These are phyloP conservation scores for Spialia ferax DNA, from an alignment of 2,888 invertebrate genomes.

Conservation along the genomic window DNA sequence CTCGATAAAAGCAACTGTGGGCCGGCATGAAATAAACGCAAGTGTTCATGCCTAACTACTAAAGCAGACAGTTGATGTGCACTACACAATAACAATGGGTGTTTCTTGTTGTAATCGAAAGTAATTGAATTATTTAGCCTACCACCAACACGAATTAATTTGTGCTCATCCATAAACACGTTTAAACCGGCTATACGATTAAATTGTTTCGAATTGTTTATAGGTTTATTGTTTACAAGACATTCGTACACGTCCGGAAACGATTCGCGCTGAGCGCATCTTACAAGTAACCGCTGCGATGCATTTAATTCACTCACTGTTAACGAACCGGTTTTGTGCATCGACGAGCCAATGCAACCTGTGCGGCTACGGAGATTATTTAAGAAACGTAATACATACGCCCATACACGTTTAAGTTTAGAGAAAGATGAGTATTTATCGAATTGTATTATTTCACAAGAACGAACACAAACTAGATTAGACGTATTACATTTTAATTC, in stretches of 20 bases:
- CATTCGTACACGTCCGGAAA: slow-evolving; percentile 3
- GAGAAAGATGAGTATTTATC: neutral
- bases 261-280: neutral
- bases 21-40: neutral
- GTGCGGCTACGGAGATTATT: slow-evolving; percentile 11
- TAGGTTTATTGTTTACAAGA: neutral
- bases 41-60: neutral
- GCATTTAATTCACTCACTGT: slow-evolving; percentile 1
- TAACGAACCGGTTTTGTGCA: slow-evolving; percentile 2
- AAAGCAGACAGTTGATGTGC: neutral
- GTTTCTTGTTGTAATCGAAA: neutral
- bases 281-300: neutral
- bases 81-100: neutral
- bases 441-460: slow-evolving; percentile 6
- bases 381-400: neutral
- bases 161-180: neutral
- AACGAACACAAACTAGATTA: neutral
- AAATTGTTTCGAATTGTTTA: neutral
- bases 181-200: neutral
- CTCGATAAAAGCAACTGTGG: neutral
- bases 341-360: neutral
- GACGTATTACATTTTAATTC: slow-evolving; percentile 2
- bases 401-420: slow-evolving; percentile 1
- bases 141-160: slow-evolving; percentile 1
- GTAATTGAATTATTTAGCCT: neutral